Percentiles rank a stretch among this genome's conserved stretches.
These are phyloP conservation scores for Tigriopus japonicus DNA, from an alignment of 1,140 invertebrate genomes.

Conservation along the genomic window DNA sequence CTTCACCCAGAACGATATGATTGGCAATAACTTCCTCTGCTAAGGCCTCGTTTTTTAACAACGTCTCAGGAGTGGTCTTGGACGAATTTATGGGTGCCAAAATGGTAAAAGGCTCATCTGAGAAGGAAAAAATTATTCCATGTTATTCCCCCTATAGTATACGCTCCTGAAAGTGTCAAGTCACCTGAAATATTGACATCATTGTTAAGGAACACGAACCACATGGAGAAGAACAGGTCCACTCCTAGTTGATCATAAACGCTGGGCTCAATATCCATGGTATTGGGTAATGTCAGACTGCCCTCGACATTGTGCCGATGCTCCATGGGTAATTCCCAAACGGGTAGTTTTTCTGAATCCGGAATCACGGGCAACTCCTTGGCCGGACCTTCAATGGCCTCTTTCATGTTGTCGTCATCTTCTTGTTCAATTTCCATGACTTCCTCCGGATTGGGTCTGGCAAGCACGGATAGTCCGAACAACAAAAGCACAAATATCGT, in stretches of 20 bases:
- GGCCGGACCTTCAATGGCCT: too few species aligned
- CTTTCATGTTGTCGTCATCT: too few species aligned
- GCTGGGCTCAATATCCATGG: neutral
- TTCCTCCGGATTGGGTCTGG: too few species aligned
- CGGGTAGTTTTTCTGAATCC: too few species aligned
- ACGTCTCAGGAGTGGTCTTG: neutral
- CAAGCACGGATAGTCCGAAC: too few species aligned
- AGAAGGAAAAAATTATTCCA: neutral
- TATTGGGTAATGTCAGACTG: neutral
- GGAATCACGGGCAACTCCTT: too few species aligned
- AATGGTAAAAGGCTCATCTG: constrained; percentile 4
- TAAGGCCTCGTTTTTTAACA: neutral
- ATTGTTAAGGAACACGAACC: neutral
- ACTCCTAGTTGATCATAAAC: neutral
- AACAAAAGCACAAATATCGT: too few species aligned
- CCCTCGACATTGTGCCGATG: too few species aligned
- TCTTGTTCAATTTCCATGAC: too few species aligned
- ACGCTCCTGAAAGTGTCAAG: neutral
- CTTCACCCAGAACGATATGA: constrained; percentile 5
- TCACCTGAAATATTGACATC: neutral
- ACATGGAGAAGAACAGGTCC: neutral
- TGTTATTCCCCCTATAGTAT: too few species aligned
- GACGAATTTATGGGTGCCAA: neutral
- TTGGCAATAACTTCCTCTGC: neutral
- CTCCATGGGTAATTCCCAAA: too few species aligned